phyloP scores from a whole-genome alignment of 2,113 vertebrate genomes.

The Neolamprologus sp. region DNA sequence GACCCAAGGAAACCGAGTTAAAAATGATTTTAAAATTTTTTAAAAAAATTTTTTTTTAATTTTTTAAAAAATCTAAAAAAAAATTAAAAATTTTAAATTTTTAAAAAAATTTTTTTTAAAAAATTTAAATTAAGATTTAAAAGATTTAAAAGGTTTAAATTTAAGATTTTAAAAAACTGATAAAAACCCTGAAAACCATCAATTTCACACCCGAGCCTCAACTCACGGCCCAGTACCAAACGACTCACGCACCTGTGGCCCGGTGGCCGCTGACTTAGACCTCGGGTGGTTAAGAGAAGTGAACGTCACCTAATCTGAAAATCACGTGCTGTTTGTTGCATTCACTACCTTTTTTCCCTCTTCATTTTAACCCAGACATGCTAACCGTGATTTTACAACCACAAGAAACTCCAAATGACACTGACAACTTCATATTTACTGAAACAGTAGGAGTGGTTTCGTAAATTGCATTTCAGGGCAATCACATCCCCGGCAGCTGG shows the following conservation, averaged over 20 bases:
- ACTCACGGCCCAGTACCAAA: rapidly evolving
- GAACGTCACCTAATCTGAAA: neutral
- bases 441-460: neutral
- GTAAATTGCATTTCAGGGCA: neutral
- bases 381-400: neutral
- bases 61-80: neutral
- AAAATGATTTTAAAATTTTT: rapidly evolving
- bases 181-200: neutral
- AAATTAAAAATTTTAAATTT: too few relatives aligned
- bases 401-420: neutral
- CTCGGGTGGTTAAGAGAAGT: neutral
- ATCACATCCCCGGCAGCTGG: neutral
- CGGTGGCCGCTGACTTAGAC: rapidly evolving
- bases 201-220: neutral
- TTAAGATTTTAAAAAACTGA: neutral
- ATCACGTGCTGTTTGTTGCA: neutral
- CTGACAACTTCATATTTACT: neutral
- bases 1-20: rapidly evolving
- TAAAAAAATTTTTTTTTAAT: too few relatives aligned
- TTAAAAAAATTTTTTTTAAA: too few relatives aligned
- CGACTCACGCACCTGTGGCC: neutral
- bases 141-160: too few relatives aligned
- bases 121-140: too few relatives aligned
- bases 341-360: neutral
- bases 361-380: neutral